Evolutionary conservation across 2,888 invertebrate genomes (phyloP), one percentile per base, ranked within the genome.

Genomic region (Hipparchia semele): DNA sequence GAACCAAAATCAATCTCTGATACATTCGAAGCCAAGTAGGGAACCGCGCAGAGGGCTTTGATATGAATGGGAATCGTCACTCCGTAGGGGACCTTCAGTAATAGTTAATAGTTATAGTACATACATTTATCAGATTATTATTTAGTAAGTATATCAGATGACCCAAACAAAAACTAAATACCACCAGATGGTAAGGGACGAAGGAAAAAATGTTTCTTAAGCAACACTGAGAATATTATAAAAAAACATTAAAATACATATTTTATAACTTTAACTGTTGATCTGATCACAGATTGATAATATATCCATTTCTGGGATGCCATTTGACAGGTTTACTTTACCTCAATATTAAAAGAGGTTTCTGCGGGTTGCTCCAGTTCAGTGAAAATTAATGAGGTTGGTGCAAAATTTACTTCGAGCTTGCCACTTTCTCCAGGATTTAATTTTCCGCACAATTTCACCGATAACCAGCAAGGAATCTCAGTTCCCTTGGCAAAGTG

Each of bases 11-110:
- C 87, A 33, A 96, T 84, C 60, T 80, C 78, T 64, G 85, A 80
- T 2, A 91, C 84, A 71, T 89, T 90, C 0, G 94, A 86, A 10
- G 82, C 86, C 8, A 96, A 82, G 73, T 90, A 94, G 0, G 96
- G 96, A 56, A 95, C 92, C 12, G 95, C 95, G 64, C 95, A 95
- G 10, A 93, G 84, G 6, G 95, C 95, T 80, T 87, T 92, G 12
- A 96, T 87, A 54, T 88, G 85, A 51, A 96, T 84, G 0, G 96
- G 95, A 73, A 96, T 94, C n/a, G 87, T 94, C 33, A 94, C 91
- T 23, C 96, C 96, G 79, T 94, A 94, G 0, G 90, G 90, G 6
- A 96, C 94, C 95, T 95, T 72, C 3, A 13, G 58, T 2, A 7
- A 13, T 2, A 56, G 7, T 6, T 13, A n/a, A n/a, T 56, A 56